Percentiles rank a stretch among this genome's conserved stretches.
phyloP scores from a whole-genome alignment of 2,888 invertebrate species.

The Lycia hirtaria region DNA sequence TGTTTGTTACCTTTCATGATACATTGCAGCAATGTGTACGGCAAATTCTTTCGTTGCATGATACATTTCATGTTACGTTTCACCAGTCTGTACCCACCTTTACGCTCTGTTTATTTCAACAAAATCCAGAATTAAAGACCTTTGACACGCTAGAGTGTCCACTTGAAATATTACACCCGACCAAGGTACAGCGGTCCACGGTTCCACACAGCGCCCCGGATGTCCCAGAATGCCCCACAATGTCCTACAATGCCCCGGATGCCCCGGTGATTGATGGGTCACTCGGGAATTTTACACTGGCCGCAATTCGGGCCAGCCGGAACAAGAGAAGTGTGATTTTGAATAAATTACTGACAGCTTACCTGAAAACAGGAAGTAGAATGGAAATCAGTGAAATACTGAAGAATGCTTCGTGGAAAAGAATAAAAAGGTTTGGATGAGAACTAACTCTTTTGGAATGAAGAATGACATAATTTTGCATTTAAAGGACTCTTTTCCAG shows the following conservation, averaged over 20 bases:
- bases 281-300: slow-evolving; percentile 23
- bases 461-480: too few relatives aligned
- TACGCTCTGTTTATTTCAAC: slow-evolving; percentile 5
- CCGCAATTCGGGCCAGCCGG: slow-evolving; percentile 3
- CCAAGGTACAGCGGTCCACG: slow-evolving; percentile 9
- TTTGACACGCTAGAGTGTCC: slow-evolving; percentile 12
- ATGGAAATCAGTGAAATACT: neutral
- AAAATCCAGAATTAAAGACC: slow-evolving; percentile 7
- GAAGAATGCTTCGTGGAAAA: neutral
- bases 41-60: too few relatives aligned
- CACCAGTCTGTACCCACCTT: too few relatives aligned
- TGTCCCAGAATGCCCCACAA: slow-evolving; percentile 2
- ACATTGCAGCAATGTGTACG: too few relatives aligned
- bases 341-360: slow-evolving; percentile 17
- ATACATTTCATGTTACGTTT: too few relatives aligned
- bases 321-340: slow-evolving; percentile 15
- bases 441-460: neutral
- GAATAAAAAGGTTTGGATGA: neutral
- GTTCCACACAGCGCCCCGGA: slow-evolving; percentile 4
- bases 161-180: slow-evolving; percentile 16
- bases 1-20: too few relatives aligned
- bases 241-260: slow-evolving; percentile 2
- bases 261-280: slow-evolving; percentile 25
- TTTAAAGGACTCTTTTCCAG: too few relatives aligned
- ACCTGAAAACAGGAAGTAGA: slow-evolving; percentile 4